Percentiles rank a stretch among this genome's conserved stretches.
Evolutionary conservation across 1,140 invertebrate genomes (phyloP).

Genomic region (Hylaeus volcanicus): DNA sequence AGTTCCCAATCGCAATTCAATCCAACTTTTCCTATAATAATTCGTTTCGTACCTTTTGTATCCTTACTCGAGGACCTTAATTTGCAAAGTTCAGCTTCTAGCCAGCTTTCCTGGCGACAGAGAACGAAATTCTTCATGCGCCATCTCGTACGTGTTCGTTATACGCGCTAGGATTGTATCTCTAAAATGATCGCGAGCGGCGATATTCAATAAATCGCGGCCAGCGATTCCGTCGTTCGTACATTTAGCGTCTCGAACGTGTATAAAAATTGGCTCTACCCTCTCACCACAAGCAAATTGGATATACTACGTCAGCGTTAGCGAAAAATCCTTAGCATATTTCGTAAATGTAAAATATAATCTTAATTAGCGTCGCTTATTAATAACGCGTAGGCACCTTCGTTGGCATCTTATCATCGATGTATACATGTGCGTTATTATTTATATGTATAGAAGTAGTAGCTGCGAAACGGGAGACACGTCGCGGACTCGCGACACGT

Average conservation of each 20-base stretch:
- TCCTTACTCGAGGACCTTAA: too few relatives aligned
- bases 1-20: too few relatives aligned
- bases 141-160: conserved; percentile 50
- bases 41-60: too few relatives aligned
- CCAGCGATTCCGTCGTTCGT: conserved; percentile 58
- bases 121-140: conserved; percentile 56
- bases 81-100: too few relatives aligned
- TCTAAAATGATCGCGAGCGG: conserved; percentile 49
- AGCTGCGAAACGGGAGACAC: conserved; percentile 24
- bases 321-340: conserved; percentile 69
- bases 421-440: conserved; percentile 43
- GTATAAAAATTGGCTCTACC: conserved; percentile 76
- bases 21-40: too few relatives aligned
- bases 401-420: conserved; percentile 60
- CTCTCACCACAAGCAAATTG: conserved; percentile 78
- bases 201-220: conserved; percentile 43
- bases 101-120: conserved; percentile 21
- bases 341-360: conserved; percentile 62
- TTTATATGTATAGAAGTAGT: conserved; percentile 41
- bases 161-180: conserved; percentile 51
- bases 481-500: not conserved
- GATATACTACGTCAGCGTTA: conserved; percentile 74
- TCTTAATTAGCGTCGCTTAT: conserved; percentile 55
- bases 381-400: conserved; percentile 64
- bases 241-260: conserved; percentile 69